Evolutionary conservation across 2,888 invertebrate species (phyloP), one percentile per base, ranked within the genome.

Genomic region (Pinctada fucata): DNA sequence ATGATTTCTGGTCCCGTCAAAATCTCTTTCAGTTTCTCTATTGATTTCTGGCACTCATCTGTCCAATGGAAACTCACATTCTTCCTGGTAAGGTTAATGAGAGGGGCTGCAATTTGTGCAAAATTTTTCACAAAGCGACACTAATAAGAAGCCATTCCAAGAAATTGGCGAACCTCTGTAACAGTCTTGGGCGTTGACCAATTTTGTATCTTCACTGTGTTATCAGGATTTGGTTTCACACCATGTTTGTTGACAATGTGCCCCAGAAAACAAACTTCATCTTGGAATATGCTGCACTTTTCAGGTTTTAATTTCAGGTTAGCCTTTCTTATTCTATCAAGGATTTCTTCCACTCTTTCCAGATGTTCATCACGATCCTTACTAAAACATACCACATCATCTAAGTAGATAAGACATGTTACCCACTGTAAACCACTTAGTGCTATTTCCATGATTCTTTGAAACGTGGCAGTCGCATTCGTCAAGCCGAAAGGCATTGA

Each of bases 61-160:
- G 69, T 75, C 84, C 81, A 84, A n/a, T 58, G 49, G 58, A 79
- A 83, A 10, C 58, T 10, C 51, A 50, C 71, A 16, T 75, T 72
- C 64, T 72, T 72, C 49, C 78, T 72, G 3, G 80, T 78, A 10
- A 83, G 64, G 47, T 79, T 74, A 70, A 71, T 74, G 10, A 83
- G 52, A 5, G 78, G 77, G 64, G 63, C 50, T 3, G 74, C 81
- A 49, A 79, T 77, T n/a, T 76, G 76, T n/a, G 81, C 45, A 71
- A 78, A 83, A 77, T 79, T 72, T 47, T 31, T 68, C 2, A 82
- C 71, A 51, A 74, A 80, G 48, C 75, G 67, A 6, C 80, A 50
- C 49, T 82, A 81, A 67, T 82, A 83, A 2, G 72, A 76, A 16
- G 79, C 79, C 50, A 82, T 70, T 4, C 82, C 80, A 5, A 82